phyloP scores from a whole-genome alignment of 2,113 vertebrate species.

The Hippocampus barbouri region DNA sequence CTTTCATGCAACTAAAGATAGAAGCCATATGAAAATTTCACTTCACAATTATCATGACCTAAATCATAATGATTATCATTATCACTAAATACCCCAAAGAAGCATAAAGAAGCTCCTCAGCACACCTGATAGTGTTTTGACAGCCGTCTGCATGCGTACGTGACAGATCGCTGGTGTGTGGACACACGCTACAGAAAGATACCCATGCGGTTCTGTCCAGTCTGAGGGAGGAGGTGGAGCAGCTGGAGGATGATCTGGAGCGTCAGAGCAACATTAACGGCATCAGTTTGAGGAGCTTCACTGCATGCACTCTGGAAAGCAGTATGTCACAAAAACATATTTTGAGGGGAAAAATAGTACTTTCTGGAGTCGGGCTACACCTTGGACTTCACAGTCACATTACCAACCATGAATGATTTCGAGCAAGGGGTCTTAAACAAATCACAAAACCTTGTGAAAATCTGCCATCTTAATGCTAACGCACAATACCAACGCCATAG shows the following conservation, averaged over 20 bases:
- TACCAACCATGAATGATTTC: no score
- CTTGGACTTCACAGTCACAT: no score
- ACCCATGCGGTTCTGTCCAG: slow-evolving; percentile 36
- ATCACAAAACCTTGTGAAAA: background rate
- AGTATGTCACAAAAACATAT: slow-evolving; percentile 63
- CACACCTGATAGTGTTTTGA: background rate
- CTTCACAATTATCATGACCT: background rate
- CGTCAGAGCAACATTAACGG: slow-evolving; percentile 75
- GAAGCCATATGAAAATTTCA: background rate
- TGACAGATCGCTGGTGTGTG: slow-evolving; percentile 30
- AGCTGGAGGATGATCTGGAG: slow-evolving; percentile 70
- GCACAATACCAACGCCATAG: background rate
- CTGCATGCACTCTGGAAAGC: slow-evolving; percentile 67
- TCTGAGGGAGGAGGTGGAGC: slow-evolving; percentile 68
- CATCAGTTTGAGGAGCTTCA: slow-evolving; percentile 75
- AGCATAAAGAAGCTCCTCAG: background rate
- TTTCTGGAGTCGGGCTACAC: no score
- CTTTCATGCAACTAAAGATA: background rate
- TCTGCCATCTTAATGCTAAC: background rate
- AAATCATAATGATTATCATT: background rate
- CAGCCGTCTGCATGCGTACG: background rate
- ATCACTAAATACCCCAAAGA: background rate
- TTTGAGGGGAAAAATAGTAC: background rate
- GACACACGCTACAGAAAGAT: slow-evolving; percentile 1
- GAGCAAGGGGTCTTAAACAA: background rate